phyloP scores from a whole-genome alignment of 2,797 vertebrate genomes.

The Eulemur albifrons region DNA sequence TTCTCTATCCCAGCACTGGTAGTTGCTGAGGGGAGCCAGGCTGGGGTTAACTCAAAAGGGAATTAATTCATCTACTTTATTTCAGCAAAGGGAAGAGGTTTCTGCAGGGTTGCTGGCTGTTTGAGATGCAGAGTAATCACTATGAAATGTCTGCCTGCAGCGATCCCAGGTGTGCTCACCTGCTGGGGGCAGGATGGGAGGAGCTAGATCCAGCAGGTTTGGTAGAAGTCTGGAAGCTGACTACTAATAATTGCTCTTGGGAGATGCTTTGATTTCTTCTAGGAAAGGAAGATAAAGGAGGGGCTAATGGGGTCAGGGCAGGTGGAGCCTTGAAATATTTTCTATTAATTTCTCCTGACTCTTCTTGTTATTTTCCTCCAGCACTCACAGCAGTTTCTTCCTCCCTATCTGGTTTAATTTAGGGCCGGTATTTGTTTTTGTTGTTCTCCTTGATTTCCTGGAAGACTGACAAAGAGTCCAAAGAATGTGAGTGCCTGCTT shows the following conservation, averaged over 20 bases:
- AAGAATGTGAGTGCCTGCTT: slow-evolving; percentile 43
- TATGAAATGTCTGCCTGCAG: slow-evolving; percentile 62
- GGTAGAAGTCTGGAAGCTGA: slow-evolving; percentile 32
- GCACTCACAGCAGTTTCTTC: slow-evolving; percentile 20
- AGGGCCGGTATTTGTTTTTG: slow-evolving; percentile 51
- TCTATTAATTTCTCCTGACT: neutral
- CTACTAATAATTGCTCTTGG: slow-evolving; percentile 56
- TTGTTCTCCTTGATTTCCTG: slow-evolving; percentile 63
- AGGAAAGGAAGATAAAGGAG: slow-evolving; percentile 60
- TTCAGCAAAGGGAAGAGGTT: slow-evolving; percentile 64
- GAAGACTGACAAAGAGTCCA: slow-evolving; percentile 49
- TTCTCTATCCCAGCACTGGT: slow-evolving; percentile 67
- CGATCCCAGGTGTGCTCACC: slow-evolving; percentile 52
- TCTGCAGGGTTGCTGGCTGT: slow-evolving; percentile 66
- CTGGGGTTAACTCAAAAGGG: slow-evolving; percentile 72
- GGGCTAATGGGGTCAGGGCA: neutral
- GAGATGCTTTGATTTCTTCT: slow-evolving; percentile 58
- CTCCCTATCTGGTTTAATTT: slow-evolving; percentile 45
- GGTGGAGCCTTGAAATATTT: neutral
- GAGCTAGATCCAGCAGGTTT: neutral
- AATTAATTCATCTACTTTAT: slow-evolving; percentile 71
- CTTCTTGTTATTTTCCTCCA: slow-evolving; percentile 43
- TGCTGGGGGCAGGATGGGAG: neutral
- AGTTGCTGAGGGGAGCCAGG: slow-evolving; percentile 52
- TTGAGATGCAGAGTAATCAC: slow-evolving; percentile 69